Conservation (phyloP, 2,797 vertebrate genomes). For the Gastrophryne carolinensis region DNA sequence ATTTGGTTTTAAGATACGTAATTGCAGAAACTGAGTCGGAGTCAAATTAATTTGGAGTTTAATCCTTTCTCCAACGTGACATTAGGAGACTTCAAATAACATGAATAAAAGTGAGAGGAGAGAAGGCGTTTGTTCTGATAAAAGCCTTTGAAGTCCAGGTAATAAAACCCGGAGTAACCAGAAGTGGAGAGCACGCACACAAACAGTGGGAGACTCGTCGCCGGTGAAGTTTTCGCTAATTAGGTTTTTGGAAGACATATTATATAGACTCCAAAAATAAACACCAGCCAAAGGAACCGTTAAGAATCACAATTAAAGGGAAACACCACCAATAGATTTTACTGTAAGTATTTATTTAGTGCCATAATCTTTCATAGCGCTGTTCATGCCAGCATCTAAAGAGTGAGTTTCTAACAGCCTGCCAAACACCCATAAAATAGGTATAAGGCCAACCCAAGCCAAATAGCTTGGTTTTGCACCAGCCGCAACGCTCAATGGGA, state of each 20-base stretch:
- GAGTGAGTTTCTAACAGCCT: too few relatives aligned
- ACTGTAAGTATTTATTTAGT: too few relatives aligned
- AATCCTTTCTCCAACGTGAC: constrained; percentile 23
- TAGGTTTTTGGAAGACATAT: background rate
- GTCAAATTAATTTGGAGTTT: constrained; percentile 23
- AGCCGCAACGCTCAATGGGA: too few relatives aligned
- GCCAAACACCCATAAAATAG: too few relatives aligned
- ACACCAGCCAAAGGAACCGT: too few relatives aligned
- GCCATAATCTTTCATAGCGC: too few relatives aligned
- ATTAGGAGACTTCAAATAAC: constrained; percentile 33
- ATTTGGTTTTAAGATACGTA: constrained; percentile 33
- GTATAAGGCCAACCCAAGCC: too few relatives aligned
- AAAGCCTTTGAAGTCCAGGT: constrained; percentile 15
- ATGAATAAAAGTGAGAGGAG: background rate
- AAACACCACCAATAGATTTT: too few relatives aligned
- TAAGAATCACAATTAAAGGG: too few relatives aligned
- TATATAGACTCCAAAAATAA: background rate
- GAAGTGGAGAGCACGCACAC: background rate
- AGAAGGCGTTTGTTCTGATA: constrained; percentile 21
- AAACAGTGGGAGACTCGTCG: constrained; percentile 1
- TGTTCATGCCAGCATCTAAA: too few relatives aligned
- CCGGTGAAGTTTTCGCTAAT: background rate
- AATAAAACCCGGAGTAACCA: background rate
- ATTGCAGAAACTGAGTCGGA: constrained; percentile 19
- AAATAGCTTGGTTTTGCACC: too few relatives aligned